Evolutionary conservation across 2,797 vertebrate genomes (phyloP).

Genomic region (Sparus aurata): DNA sequence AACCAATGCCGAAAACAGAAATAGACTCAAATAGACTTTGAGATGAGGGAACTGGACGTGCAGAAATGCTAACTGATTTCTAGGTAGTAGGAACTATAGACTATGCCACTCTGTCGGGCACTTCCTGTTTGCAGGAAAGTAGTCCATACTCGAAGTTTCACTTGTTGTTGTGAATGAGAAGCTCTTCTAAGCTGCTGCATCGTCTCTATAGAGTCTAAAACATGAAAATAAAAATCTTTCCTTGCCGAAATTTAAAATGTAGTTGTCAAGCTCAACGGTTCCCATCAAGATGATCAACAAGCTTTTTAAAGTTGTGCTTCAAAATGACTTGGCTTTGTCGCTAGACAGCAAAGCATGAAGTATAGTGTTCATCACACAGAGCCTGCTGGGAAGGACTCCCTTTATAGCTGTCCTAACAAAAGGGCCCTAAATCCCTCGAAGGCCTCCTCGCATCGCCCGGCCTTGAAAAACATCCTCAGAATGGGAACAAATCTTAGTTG

Average conservation of each 20-base stretch:
- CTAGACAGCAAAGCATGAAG: constrained; percentile 25
- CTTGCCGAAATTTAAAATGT: not conserved
- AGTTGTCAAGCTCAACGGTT: constrained; percentile 3
- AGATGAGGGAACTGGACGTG: too few species aligned
- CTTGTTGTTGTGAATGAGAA: not conserved
- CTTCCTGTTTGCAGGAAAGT: not conserved
- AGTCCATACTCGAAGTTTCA: not conserved
- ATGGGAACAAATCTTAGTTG: constrained; percentile 49
- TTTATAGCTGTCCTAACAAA: constrained; percentile 52
- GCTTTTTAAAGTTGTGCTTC: not conserved
- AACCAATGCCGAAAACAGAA: too few species aligned
- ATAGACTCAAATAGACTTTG: too few species aligned
- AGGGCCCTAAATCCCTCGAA: constrained; percentile 38
- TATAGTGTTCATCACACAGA: constrained; percentile 30
- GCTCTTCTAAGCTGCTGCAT: not conserved
- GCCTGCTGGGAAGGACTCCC: constrained; percentile 29
- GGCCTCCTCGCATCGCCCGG: constrained; percentile 33
- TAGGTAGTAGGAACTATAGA: too few species aligned
- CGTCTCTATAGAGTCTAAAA: not conserved
- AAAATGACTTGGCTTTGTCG: constrained; percentile 32
- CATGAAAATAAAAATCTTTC: not conserved
- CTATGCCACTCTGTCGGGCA: not conserved
- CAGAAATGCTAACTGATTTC: too few species aligned
- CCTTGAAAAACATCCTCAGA: constrained; percentile 49
- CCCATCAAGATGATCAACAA: constrained; percentile 12